phyloP scores from a whole-genome alignment of 1,140 invertebrate species.

The Brachionus sp. region DNA sequence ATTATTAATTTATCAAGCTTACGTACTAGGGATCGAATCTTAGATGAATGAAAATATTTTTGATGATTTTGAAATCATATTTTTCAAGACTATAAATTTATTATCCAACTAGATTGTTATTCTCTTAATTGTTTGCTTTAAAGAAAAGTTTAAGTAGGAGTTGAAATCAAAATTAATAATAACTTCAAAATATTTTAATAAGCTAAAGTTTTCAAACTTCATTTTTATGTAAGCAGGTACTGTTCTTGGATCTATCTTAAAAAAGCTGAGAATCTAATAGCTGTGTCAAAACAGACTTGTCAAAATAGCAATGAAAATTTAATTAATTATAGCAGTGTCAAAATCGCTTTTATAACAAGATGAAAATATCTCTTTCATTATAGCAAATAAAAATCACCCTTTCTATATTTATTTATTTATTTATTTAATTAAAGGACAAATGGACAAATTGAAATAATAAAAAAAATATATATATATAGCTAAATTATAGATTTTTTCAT shows the following conservation, averaged over 20 bases:
- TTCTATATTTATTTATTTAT: no score
- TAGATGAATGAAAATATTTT: neutral
- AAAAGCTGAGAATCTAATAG: neutral
- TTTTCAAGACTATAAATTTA: neutral
- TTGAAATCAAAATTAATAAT: no score
- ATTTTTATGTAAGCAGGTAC: no score
- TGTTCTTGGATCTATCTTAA: conserved; percentile 20
- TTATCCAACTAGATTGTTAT: neutral
- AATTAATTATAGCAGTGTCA: conserved; percentile 21
- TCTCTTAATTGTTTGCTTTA: neutral
- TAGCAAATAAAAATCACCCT: neutral
- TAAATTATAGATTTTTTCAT: no score
- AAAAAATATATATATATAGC: neutral
- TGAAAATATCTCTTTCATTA: neutral
- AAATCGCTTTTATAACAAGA: neutral
- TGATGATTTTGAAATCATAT: neutral
- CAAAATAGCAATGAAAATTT: neutral
- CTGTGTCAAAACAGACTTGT: neutral
- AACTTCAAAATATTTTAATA: no score
- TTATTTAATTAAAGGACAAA: no score
- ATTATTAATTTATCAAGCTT: neutral
- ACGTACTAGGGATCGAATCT: neutral
- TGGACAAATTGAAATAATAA: no score
- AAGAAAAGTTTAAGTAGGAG: neutral
- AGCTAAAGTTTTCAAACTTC: no score